Evolutionary conservation across 2,113 vertebrate genomes (phyloP), one percentile per base, ranked within the genome.

Genomic region (Dicaeum eximium): DNA sequence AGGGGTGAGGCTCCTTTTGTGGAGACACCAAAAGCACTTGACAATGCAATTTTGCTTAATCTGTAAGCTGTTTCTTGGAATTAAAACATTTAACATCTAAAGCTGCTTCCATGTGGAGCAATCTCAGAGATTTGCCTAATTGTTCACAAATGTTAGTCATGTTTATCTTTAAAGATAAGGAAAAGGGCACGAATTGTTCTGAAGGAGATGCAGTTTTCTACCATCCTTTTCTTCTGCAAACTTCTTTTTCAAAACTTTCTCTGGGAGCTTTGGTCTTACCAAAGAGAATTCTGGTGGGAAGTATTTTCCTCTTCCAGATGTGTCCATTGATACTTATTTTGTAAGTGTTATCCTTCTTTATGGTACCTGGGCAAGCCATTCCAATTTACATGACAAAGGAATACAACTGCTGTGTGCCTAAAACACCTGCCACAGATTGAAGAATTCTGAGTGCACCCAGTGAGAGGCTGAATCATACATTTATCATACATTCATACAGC

Each of bases 81-180:
- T 91, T 47, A 86, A 94, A 95, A 64, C 25, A 25, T 50, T 60
- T 70, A 73, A 94, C 62, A 56, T 95, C 66, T 78, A 79, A 90
- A 91, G 23, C 40, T 89, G 74, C 91, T 96, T 96, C 82, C 20
- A 18, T 38, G 42, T 51, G 33, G 72, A 65, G 28, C 67, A 74
- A 30, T 94, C 86, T 96, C 77, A 66, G 83, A 95, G 86, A 66
- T 92, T 91, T 96, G 62, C 70, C 71, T 90, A 80, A 93, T 69
- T 88, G 87, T 56, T 91, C 53, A 37, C 31, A 22, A 79, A 64
- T 51, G 48, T 40, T 72, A 71, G 37, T 95, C 45, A 37, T 22
- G 27, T 33, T 57, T 92, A 69, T 83, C 80, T 88, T 94, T 92
- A 50, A 80, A 71, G 78, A 61, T 65, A 82, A 33, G 60, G 66